Conservation (phyloP, 1,140 invertebrate genomes). For the Oncopodura yosiiana region DNA sequence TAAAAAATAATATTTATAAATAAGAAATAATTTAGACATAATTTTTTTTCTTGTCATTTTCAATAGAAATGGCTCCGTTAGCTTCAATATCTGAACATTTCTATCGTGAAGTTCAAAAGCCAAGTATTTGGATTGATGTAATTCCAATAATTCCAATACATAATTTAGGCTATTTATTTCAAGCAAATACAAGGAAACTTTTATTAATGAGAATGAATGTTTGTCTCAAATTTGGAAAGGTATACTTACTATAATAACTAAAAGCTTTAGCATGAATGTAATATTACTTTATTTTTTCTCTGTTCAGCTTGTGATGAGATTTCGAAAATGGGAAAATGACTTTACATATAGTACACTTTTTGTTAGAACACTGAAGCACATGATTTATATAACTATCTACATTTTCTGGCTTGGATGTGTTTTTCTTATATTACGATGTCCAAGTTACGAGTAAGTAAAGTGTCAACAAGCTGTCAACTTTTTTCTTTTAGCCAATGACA, state of each 20-base stretch:
- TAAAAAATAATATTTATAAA: not conserved
- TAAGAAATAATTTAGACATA: not conserved
- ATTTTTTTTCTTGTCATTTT: not conserved
- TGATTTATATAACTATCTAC: slow-evolving; percentile 11
- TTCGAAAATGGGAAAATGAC: slow-evolving; percentile 11
- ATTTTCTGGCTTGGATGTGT: slow-evolving; percentile 2
- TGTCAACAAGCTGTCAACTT: not conserved
- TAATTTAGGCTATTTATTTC: not conserved
- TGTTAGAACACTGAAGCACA: slow-evolving; percentile 10
- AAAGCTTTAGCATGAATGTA: too few species aligned
- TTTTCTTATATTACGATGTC: slow-evolving; percentile 4
- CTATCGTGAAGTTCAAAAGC: not conserved
- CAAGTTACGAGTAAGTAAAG: slow-evolving; percentile 6
- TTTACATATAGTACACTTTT: not conserved
- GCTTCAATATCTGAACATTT: not conserved
- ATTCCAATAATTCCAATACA: slow-evolving; percentile 11
- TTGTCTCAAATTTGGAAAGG: too few species aligned
- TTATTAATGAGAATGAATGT: too few species aligned
- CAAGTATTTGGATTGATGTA: not conserved
- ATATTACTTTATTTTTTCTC: not conserved
- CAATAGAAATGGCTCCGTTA: not conserved
- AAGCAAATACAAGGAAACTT: not conserved
- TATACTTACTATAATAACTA: too few species aligned
- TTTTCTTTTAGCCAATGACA: not conserved
- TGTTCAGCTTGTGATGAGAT: slow-evolving; percentile 3